phyloP scores from a whole-genome alignment of 2,888 invertebrate genomes.

The Onchidella celtica region DNA sequence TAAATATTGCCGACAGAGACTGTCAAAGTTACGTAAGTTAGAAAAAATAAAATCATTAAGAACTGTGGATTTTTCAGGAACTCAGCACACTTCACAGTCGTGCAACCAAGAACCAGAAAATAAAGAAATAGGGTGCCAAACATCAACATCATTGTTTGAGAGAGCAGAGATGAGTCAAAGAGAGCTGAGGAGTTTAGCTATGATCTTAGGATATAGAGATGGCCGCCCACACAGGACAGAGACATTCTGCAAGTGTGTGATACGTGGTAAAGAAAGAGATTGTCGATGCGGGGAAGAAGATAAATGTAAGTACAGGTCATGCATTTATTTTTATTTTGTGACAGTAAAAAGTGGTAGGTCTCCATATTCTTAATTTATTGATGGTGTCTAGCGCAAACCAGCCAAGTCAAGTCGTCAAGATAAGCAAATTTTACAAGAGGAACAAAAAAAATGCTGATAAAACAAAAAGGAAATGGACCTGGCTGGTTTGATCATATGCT shows the following conservation, averaged over 20 bases:
- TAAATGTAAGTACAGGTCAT: constrained; percentile 36
- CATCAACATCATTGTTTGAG: constrained; percentile 38
- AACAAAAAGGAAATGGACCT: no score
- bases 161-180: constrained; percentile 41
- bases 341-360: no score
- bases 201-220: constrained; percentile 27
- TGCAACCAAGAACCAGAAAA: not conserved
- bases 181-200: constrained; percentile 35
- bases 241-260: constrained; percentile 70
- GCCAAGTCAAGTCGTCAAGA: no score
- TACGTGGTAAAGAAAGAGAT: constrained; percentile 63
- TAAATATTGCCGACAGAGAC: constrained; percentile 36
- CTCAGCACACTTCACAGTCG: not conserved
- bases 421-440: no score
- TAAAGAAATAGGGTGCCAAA: constrained; percentile 31
- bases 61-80: not conserved
- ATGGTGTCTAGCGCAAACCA: no score
- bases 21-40: constrained; percentile 29
- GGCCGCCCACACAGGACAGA: constrained; percentile 62
- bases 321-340: no score
- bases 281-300: constrained; percentile 73
- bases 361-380: no score
- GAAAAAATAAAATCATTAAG: constrained; percentile 33
- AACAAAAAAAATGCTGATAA: no score
- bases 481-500: no score